phyloP scores from a whole-genome alignment of 2,113 vertebrate species.

The Dendrocopos noguchii region DNA sequence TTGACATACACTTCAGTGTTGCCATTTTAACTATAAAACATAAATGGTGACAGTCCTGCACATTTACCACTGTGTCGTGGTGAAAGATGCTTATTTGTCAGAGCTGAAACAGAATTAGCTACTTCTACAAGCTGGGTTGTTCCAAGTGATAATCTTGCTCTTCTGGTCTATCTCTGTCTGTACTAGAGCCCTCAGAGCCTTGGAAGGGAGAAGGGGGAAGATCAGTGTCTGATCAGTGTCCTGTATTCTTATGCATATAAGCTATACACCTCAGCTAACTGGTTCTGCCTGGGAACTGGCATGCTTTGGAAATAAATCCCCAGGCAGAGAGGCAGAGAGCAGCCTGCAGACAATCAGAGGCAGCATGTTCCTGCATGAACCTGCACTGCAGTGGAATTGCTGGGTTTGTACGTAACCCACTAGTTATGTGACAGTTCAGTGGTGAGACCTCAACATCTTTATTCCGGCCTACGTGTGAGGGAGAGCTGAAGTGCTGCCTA shows the following conservation, averaged over 20 bases:
- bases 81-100: background rate
- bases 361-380: background rate
- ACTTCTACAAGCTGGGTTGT: background rate
- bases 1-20: background rate
- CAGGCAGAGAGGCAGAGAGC: background rate
- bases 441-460: background rate
- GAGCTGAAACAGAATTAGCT: background rate
- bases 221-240: background rate
- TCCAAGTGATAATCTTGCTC: background rate
- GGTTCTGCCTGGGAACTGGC: background rate
- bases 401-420: background rate
- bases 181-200: background rate
- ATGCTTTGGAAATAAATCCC: conserved; percentile 16
- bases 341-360: background rate
- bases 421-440: background rate
- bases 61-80: accelerated
- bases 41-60: background rate
- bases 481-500: background rate
- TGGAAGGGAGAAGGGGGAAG: background rate
- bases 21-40: background rate
- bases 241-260: background rate
- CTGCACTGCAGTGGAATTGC: background rate
- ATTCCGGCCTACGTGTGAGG: background rate
- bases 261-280: background rate
- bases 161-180: background rate